Percentiles rank a stretch among this genome's conserved stretches.
Conservation (phyloP, 2,113 vertebrate genomes). For the Syngnathus typhle region DNA sequence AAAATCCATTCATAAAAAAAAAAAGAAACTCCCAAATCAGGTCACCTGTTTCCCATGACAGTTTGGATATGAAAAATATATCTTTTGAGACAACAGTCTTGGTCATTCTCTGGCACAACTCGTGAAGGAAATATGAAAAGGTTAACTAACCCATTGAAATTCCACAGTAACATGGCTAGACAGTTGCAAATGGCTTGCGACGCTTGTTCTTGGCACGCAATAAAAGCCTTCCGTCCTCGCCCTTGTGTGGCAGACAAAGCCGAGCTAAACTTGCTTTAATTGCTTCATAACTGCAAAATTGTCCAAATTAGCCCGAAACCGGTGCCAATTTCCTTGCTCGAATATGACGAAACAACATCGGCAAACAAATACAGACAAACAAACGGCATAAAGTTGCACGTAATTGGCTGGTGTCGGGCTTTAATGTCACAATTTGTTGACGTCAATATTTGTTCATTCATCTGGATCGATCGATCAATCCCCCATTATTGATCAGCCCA, state of each 20-base stretch:
- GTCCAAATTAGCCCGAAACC: conserved; percentile 8
- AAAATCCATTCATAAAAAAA: not conserved
- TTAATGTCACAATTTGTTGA: no score
- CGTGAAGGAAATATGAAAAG: not conserved
- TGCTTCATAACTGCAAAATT: conserved; percentile 22
- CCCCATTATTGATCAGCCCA: no score
- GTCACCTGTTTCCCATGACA: no score
- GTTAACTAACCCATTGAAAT: not conserved
- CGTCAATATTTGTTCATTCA: no score
- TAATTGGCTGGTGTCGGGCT: no score
- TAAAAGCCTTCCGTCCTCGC: not conserved
- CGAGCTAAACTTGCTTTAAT: conserved; percentile 11
- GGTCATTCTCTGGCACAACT: no score
- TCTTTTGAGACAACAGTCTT: no score
- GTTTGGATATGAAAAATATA: no score
- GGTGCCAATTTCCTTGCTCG: not conserved
- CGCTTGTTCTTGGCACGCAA: not conserved
- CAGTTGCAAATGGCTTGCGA: not conserved
- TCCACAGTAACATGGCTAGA: not conserved
- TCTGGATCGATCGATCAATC: no score
- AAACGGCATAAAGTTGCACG: not conserved
- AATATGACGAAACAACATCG: not conserved
- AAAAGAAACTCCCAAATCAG: no score
- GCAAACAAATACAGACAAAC: not conserved
- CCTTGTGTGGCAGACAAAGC: conserved; percentile 6